These are phyloP conservation scores for Otocyon megalotis DNA, from an alignment of 2,113 vertebrate species.

Conservation along the genomic window DNA sequence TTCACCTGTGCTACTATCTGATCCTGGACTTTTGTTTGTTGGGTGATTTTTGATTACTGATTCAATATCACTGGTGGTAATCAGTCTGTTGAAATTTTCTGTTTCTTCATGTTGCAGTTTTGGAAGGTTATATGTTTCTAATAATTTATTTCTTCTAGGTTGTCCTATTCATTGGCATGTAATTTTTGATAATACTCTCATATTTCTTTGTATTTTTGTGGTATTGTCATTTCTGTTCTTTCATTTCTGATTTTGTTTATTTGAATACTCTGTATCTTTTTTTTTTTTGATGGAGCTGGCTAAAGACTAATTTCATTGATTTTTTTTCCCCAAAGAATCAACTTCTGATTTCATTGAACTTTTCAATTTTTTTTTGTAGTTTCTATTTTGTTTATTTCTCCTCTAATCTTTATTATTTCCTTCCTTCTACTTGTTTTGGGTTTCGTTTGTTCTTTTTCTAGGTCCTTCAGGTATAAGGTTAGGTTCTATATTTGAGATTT, in stretches of 20 bases:
- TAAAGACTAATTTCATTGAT: not conserved
- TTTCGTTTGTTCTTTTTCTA: not conserved
- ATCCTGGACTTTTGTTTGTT: not conserved
- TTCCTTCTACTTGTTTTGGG: not conserved
- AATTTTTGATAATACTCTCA: not conserved
- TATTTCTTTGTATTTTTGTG: not conserved
- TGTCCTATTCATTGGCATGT: not conserved
- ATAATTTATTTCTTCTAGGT: not conserved
- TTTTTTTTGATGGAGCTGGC: not conserved
- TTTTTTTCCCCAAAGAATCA: not conserved
- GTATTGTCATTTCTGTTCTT: not conserved
- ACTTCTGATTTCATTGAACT: not conserved
- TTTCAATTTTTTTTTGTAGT: not conserved
- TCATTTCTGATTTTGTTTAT: not conserved
- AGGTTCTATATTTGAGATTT: not conserved
- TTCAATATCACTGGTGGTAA: not conserved
- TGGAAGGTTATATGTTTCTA: not conserved
- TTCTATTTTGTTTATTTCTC: not conserved
- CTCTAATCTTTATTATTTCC: not conserved
- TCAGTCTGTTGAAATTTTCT: not conserved
- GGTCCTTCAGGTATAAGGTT: not conserved
- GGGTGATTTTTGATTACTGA: not conserved
- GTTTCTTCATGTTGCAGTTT: not conserved
- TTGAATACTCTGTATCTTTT: not conserved
- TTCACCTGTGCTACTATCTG: not conserved